Evolutionary conservation across 2,797 vertebrate genomes (phyloP), one percentile per base, ranked within the genome.

Genomic region (Bradypodion pumilum): DNA sequence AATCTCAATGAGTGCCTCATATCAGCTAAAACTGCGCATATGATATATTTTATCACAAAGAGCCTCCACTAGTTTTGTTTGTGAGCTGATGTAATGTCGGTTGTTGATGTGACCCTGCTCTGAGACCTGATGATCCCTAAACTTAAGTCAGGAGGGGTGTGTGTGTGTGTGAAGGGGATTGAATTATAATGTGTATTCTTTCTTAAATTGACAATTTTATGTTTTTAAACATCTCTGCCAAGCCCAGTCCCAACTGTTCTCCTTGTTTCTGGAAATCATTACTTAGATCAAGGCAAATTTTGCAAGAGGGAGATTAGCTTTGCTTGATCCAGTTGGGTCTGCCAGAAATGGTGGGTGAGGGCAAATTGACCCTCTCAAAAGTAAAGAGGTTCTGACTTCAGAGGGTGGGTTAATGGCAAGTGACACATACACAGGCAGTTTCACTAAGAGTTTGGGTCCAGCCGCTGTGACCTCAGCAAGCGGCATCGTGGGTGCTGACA

Each of bases 401-500:
- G 65, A 62, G 84, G 73, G 78, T 16, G 79, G 76, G 65, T 73
- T 70, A 49, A 66, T 40, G 32, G 73, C 56, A 70, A 85, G 52
- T 40, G 12, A 44, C 19, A 37, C 32, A 56, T 19, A 12, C 25
- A 15, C 60, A 74, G 60, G 32, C 68, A 72, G 35, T 35, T 81
- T 60, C 40, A 29, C 49, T 19, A 1, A 80, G 42, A 52, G 52
- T 63, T 70, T 49, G 4, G 56, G 77, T 81, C 73, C 73, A 76
- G 84, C 56, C 73, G 25, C 29, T 21, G 35, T 85, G 84, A 85
- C 73, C 78, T 85, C 84, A 81, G 78, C 73, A 49, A 85, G 66
- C 74, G 13, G 79, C 84, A 81, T 59, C 9, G 6, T 44, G 32
- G 74, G 79, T 81, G 73, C 40, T 62, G 79, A 81, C 79, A 85